Evolutionary conservation across 2,797 vertebrate genomes (phyloP).

Genomic region (Ptychadena robeensis): DNA sequence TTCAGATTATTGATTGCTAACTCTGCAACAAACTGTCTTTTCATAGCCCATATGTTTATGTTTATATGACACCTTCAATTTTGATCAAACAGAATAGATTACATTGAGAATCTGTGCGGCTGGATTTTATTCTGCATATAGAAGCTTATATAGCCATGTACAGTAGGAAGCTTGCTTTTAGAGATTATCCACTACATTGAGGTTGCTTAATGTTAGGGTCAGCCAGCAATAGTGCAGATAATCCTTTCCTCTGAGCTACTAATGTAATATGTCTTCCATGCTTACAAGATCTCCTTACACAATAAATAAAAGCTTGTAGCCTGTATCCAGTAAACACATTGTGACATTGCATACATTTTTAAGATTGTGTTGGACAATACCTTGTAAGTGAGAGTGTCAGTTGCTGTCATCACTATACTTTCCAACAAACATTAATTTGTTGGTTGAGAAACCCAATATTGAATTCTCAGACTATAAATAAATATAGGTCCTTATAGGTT

Average conservation of each 20-base stretch:
- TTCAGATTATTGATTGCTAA: constrained; percentile 34
- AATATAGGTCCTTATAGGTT: too few species aligned
- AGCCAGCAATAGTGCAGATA: not conserved
- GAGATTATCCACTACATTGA: not conserved
- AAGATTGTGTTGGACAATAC: too few species aligned
- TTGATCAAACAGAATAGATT: constrained; percentile 39
- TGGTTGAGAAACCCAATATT: too few species aligned
- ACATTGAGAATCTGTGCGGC: not conserved
- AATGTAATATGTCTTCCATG: too few species aligned
- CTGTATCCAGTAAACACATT: not conserved
- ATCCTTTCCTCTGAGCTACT: too few species aligned
- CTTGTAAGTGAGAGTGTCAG: too few species aligned
- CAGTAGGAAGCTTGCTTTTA: not conserved
- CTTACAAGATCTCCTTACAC: too few species aligned
- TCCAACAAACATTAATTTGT: too few species aligned
- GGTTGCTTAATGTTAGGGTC: not conserved
- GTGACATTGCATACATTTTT: not conserved
- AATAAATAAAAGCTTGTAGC: too few species aligned
- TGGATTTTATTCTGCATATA: not conserved
- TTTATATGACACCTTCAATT: constrained; percentile 28
- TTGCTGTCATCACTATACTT: too few species aligned
- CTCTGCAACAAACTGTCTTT: constrained; percentile 9
- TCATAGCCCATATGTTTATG: constrained; percentile 36
- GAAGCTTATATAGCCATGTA: not conserved
- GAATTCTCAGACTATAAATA: too few species aligned